phyloP scores from a whole-genome alignment of 2,113 vertebrate species.

The Heterochromis multidens region DNA sequence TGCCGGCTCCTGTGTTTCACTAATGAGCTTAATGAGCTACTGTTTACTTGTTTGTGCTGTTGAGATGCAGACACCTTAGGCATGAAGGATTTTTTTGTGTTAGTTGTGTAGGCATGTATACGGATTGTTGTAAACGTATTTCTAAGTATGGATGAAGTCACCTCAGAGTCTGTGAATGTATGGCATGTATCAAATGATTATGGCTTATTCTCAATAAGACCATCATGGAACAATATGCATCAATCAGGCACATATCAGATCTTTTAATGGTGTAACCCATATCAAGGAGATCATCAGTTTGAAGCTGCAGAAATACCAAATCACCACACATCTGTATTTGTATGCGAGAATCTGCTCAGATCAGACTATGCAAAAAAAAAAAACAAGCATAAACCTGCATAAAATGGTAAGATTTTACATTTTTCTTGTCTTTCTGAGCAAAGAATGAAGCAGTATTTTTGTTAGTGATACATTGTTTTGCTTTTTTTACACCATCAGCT shows the following conservation, averaged over 20 bases:
- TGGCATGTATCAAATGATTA: neutral
- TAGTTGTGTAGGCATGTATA: neutral
- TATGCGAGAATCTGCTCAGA: neutral
- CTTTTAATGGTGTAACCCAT: neutral
- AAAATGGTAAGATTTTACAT: neutral
- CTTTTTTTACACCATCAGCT: neutral
- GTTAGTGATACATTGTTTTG: neutral
- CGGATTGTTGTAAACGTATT: neutral
- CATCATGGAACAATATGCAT: neutral
- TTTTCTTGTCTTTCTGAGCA: neutral
- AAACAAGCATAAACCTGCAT: neutral
- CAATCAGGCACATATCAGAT: neutral
- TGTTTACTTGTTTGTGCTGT: conserved; percentile 35
- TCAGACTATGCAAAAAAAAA: neutral
- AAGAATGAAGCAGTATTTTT: neutral
- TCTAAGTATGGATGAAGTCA: neutral
- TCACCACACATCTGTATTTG: neutral
- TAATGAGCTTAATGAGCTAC: conserved; percentile 58
- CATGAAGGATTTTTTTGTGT: neutral
- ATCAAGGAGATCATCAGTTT: neutral
- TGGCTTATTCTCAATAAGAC: neutral
- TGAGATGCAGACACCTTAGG: conserved; percentile 39
- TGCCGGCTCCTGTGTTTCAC: neutral
- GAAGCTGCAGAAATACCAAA: neutral
- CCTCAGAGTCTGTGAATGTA: neutral